Evolutionary conservation across 1,140 invertebrate species (phyloP), one percentile per base, ranked within the genome.

Genomic region (Plectus sambesii): DNA sequence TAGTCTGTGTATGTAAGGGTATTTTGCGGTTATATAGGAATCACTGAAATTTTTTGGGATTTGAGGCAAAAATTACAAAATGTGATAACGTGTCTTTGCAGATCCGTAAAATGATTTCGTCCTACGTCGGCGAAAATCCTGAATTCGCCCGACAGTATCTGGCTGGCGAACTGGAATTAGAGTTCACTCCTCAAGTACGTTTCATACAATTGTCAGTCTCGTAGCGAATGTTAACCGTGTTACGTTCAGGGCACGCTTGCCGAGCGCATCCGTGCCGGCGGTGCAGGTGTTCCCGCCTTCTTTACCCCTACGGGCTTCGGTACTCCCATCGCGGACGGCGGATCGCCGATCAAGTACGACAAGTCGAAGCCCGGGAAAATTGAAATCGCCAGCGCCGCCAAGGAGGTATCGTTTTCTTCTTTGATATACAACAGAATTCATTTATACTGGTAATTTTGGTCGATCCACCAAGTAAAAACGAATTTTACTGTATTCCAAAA

Each of bases 111-210:
- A 87, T 96, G 79, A 88, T 98, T 61, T 78, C 87, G 15, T 96
- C 90, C 0, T 99, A 97, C 77, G 89, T 99, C 41, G 94, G 94
- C 20, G 93, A 98, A 74, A 99, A 98, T 79, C 82, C 80, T 8
- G 89, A 94, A 74, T 90, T 98, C 73, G 90, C 93, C 66, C 78
- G 82, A 51, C 92, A 97, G 70, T 98, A 86, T 74, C 73, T 97
- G 25, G 75, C 62, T 58, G 92, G 92, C 24, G 82, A 94, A 71
- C 70, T 97, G 39, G 89, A 93, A 74, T 80, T 52, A 5, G 6
- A 9, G 24, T 9, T 51, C n/a, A 44, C 42, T 29, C 19, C 22
- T 29, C 42, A 19, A 38, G 8, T 44, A n/a, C 12, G 12, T 29
- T 41, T 64, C 40, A n/a, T n/a, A n/a, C n/a, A n/a, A n/a, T n/a